A percentile compares a stretch with the other conserved stretches of the same genome.
phyloP scores from a whole-genome alignment of 2,888 invertebrate species.

The Xestoiulus laeticollis region DNA sequence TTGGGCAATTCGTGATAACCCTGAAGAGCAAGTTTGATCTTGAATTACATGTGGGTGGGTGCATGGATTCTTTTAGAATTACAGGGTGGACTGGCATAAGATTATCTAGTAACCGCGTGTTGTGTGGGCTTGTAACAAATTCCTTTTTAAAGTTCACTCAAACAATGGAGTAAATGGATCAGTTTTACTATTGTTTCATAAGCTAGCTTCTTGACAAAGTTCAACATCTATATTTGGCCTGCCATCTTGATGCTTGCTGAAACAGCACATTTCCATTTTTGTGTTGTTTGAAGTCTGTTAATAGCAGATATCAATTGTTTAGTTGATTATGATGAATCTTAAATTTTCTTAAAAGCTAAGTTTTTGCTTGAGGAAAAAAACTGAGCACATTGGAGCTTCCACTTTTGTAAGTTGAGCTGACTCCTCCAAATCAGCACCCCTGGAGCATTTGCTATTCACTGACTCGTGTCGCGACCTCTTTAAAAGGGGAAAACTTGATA shows the following conservation, averaged over 20 bases:
- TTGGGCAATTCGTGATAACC: not conserved
- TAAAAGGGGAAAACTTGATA: not conserved
- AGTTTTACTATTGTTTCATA: too few species aligned
- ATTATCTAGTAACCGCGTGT: not conserved
- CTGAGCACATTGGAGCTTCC: not conserved
- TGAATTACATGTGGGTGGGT: not conserved
- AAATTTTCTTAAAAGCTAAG: too few species aligned
- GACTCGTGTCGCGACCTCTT: not conserved
- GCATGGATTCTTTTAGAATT: not conserved
- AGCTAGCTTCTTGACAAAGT: too few species aligned
- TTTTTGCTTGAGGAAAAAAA: not conserved
- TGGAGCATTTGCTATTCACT: not conserved
- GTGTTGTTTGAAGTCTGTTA: too few species aligned
- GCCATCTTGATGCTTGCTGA: too few species aligned
- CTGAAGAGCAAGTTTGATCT: not conserved
- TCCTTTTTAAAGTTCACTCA: not conserved
- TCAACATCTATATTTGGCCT: too few species aligned
- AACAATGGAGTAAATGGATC: not conserved
- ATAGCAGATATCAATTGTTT: too few species aligned
- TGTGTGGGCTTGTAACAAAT: not conserved
- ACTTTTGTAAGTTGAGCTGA: not conserved
- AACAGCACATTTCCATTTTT: too few species aligned
- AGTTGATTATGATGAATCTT: too few species aligned
- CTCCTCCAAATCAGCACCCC: not conserved
- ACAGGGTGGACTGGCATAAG: not conserved